Evolutionary conservation across 30 jellyfish, hydroid and myxozoan species (phyloP), one percentile per base, ranked within the genome.

Genomic region (Aurelia sp.): DNA sequence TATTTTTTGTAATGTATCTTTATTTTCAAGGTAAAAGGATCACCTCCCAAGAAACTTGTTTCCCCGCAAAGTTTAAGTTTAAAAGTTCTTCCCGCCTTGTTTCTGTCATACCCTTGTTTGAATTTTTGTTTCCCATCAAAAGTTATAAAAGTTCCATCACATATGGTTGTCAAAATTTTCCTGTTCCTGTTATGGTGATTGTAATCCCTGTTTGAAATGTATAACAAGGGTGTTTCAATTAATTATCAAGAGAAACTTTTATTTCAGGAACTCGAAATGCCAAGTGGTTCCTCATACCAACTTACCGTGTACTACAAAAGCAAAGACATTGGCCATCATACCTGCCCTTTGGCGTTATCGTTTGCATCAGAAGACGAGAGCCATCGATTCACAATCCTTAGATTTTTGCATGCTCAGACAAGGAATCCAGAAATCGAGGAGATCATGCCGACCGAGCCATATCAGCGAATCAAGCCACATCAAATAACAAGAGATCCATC

Each of bases 371-470:
- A 15, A 19, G 62, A 18, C 11, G 37, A 10, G 16, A 40, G 33
- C 20, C 30, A 30, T 6, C 15, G 55, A 13, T 70, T 70, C 64
- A 27, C 50, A 61, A 70, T 70, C 17, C 21, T 40, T 37, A 66
- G 81, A 15, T 13, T 16, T 22, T 15, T 70, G 27, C 21, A 22
- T 35, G 81, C 64, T 35, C 81, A 70, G 20, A 70, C 81, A 16
- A 23, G 17, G 2, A 35, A 15, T 70, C 27, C 62, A 15, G 81
- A 23, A 11, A 70, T 70, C 3, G 81, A 70, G 21, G 48, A 23
- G 64, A 30, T 70, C 27, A 70, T 18, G 50, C 27, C 81, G 50
- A 70, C 81, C 7, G 81, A 61, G 13, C 23, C 81, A 3, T 70
- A 70, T 16, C 13, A 12, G 13, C n/a, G 20, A 13, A 59, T 61